These are phyloP conservation scores for Zaprionus africanus DNA, from an alignment of 1,140 invertebrate genomes.

Conservation along the genomic window DNA sequence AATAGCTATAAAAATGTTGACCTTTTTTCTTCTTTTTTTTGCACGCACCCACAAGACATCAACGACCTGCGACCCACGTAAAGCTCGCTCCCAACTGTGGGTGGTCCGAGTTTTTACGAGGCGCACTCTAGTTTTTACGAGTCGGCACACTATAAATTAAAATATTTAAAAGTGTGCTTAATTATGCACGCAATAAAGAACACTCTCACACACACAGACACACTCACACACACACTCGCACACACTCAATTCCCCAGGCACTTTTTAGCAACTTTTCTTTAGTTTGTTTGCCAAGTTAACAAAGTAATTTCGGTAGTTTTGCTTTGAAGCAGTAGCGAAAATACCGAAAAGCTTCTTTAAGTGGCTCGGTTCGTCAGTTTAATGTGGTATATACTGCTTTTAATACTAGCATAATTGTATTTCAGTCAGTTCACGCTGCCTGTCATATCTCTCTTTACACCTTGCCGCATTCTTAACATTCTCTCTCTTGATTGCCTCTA, in stretches of 20 bases:
- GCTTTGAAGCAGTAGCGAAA: constrained; percentile 5
- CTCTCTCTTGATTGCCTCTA: not conserved
- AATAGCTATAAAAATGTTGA: constrained; percentile 75
- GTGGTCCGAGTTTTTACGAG: constrained; percentile 60
- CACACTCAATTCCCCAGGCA: constrained; percentile 49
- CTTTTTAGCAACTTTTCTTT: constrained; percentile 17
- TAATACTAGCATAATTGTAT: not conserved
- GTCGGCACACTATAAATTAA: constrained; percentile 66
- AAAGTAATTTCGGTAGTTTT: constrained; percentile 31
- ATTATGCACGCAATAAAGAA: constrained; percentile 53
- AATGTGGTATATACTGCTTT: constrained; percentile 1
- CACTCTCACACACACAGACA: not conserved
- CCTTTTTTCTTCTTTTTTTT: constrained; percentile 73
- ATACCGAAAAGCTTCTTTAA: not conserved
- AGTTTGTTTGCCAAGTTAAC: not conserved
- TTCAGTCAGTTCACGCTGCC: not conserved
- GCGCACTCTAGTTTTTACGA: constrained; percentile 71
- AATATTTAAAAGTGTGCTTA: constrained; percentile 81
- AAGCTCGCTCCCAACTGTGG: constrained; percentile 20
- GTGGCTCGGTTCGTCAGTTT: not conserved
- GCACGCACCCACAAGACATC: constrained; percentile 52
- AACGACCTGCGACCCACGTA: constrained; percentile 2
- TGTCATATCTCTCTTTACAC: not conserved
- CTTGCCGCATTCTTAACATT: constrained; percentile 5
- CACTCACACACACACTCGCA: not conserved